Conservation (phyloP, 2,888 invertebrate genomes). For the Bugula neritina region DNA sequence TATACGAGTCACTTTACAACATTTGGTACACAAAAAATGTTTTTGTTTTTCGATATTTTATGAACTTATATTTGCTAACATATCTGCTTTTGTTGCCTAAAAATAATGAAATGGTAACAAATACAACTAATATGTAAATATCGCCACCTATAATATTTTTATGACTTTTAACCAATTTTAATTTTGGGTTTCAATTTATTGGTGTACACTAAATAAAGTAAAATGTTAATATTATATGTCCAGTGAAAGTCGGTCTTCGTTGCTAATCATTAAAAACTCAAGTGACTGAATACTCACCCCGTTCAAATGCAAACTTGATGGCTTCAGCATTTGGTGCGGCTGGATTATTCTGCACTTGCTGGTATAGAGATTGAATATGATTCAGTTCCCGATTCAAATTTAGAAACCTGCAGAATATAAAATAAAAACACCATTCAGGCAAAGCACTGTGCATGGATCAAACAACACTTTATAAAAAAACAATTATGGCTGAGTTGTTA, state of each 20-base stretch:
- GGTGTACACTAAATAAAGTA: background rate
- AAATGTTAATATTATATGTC: background rate
- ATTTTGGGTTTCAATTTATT: no score
- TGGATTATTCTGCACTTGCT: constrained; percentile 35
- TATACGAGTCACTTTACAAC: no score
- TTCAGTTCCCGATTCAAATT: constrained; percentile 62
- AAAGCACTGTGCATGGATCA: background rate
- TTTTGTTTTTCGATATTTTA: no score
- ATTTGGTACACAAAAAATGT: no score
- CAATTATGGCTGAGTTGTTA: no score
- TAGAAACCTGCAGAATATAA: constrained; percentile 38
- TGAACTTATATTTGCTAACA: no score
- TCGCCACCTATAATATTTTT: no score
- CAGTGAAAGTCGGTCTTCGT: background rate
- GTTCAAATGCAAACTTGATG: constrained; percentile 14
- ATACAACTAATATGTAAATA: no score
- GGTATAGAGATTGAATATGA: constrained; percentile 68
- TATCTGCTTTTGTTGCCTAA: no score
- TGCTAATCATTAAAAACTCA: background rate
- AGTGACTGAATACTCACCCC: background rate
- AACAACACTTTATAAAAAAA: no score
- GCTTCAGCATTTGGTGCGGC: background rate
- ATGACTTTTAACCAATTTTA: no score
- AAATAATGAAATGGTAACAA: no score
- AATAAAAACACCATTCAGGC: background rate